These are phyloP conservation scores for Enteromius mattozi DNA, from an alignment of 2,797 vertebrate genomes.

Conservation along the genomic window DNA sequence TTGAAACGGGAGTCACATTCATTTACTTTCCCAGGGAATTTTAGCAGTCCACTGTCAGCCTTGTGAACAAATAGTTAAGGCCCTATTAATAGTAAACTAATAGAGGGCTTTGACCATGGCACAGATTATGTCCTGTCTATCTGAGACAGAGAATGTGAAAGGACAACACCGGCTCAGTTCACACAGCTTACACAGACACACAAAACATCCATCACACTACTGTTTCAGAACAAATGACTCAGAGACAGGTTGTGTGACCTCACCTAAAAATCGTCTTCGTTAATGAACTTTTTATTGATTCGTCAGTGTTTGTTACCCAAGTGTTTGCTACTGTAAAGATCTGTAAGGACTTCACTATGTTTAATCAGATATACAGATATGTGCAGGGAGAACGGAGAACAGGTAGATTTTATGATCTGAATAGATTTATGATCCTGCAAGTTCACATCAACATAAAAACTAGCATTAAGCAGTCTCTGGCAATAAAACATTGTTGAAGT, in stretches of 20 bases:
- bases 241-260: neutral
- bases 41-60: slow-evolving; percentile 39
- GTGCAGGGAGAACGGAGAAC: neutral
- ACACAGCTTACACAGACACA: slow-evolving; percentile 13
- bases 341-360: neutral
- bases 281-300: neutral
- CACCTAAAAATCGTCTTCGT: neutral
- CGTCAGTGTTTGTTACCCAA: neutral
- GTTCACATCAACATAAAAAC: neutral
- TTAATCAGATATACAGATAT: neutral
- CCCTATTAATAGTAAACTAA: slow-evolving; percentile 80
- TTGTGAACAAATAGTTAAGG: slow-evolving; percentile 54
- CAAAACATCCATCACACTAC: slow-evolving; percentile 18
- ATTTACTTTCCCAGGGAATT: slow-evolving; percentile 49
- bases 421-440: neutral
- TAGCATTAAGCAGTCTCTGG: no score
- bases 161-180: slow-evolving; percentile 65
- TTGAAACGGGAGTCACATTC: slow-evolving; percentile 23
- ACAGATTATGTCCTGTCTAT: slow-evolving; percentile 77
- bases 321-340: neutral
- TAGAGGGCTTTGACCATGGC: slow-evolving; percentile 72
- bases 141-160: slow-evolving; percentile 58
- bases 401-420: neutral
- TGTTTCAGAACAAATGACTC: slow-evolving; percentile 10
- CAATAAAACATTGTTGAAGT: slow-evolving; percentile 20